Evolutionary conservation across 2,888 invertebrate genomes (phyloP), one percentile per base, ranked within the genome.

Genomic region (Acanthoscelides obtectus): DNA sequence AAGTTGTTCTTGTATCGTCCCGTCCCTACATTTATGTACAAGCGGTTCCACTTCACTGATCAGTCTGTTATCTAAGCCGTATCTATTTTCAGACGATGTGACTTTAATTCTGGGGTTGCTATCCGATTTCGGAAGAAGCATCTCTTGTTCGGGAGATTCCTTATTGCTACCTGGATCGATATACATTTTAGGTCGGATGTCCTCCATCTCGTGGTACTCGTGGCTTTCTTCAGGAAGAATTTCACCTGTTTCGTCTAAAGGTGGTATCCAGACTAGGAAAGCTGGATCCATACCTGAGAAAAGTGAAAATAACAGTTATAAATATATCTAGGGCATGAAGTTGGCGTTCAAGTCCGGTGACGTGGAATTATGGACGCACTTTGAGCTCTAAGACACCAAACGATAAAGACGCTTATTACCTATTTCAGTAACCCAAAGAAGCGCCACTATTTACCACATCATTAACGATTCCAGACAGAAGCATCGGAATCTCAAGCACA

Each of bases 211-310:
- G 77, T 88, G 87, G 67, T 86, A 83, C 0, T 86, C 86, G 22
- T 84, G 84, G 72, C 89, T 88, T 2, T 89, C 88, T 67, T 90
- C 89, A 67, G 88, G 88, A 64, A 91, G 84, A n/a, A 90, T 89
- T 72, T 92, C 91, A 0, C 90, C 91, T 65, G 79, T 75, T 76
- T 92, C 92, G 78, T 92, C 92, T 22, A 93, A 85, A 0, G 95
- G 95, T 5, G 95, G 95, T 76, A 95, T 94, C 94, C 94, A 95
- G 0, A 95, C 92, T 67, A 95, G 86, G 83, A 94, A 95, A 0
- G 94, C 94, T 0, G 95, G 95, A 84, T 95, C 95, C 95, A 95
- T 95, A 68, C 94, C 94, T 79, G 69, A 66, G 73, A 72, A 69
- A 6, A 25, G 3, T 25, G 25, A 25, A 25, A 25, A 25, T 25